phyloP scores from a whole-genome alignment of 1,140 invertebrate species.

The Drosophila persimilis region DNA sequence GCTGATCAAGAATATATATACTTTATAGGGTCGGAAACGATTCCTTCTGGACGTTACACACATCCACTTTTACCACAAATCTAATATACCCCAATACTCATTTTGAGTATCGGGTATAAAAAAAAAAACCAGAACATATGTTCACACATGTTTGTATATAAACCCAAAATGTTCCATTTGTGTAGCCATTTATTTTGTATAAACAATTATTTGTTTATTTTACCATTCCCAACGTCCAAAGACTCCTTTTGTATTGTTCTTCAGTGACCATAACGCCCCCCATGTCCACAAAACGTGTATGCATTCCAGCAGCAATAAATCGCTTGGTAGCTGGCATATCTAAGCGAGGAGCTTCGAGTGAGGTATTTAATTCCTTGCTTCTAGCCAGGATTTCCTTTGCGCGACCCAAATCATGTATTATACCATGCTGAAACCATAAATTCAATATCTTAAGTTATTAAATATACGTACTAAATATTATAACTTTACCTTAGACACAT shows the following conservation, averaged over 20 bases:
- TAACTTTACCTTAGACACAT: slow-evolving; percentile 45
- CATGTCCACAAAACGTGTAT: slow-evolving; percentile 54
- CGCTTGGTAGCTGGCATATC: slow-evolving; percentile 51
- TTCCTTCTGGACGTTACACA: too few relatives aligned
- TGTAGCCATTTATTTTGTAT: too few relatives aligned
- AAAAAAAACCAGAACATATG: too few relatives aligned
- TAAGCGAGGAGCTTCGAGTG: slow-evolving; percentile 37
- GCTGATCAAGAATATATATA: too few relatives aligned
- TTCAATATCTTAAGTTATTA: too few relatives aligned
- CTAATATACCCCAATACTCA: too few relatives aligned
- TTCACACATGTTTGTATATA: too few relatives aligned
- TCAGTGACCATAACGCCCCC: slow-evolving; percentile 52
- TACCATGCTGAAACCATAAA: slow-evolving; percentile 25
- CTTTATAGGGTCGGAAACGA: too few relatives aligned
- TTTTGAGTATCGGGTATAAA: too few relatives aligned
- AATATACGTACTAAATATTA: background rate
- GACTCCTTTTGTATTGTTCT: slow-evolving; percentile 36
- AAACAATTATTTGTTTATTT: too few relatives aligned
- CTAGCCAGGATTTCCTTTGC: slow-evolving; percentile 56
- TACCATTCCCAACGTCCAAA: background rate
- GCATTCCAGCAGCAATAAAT: slow-evolving; percentile 54
- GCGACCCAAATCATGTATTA: slow-evolving; percentile 50
- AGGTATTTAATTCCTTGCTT: slow-evolving; percentile 48
- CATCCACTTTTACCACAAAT: too few relatives aligned
- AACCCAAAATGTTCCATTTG: too few relatives aligned